Percentiles rank a stretch among this genome's conserved stretches.
phyloP scores from a whole-genome alignment of 2,113 vertebrate genomes.

The Sigmodon hispidus region DNA sequence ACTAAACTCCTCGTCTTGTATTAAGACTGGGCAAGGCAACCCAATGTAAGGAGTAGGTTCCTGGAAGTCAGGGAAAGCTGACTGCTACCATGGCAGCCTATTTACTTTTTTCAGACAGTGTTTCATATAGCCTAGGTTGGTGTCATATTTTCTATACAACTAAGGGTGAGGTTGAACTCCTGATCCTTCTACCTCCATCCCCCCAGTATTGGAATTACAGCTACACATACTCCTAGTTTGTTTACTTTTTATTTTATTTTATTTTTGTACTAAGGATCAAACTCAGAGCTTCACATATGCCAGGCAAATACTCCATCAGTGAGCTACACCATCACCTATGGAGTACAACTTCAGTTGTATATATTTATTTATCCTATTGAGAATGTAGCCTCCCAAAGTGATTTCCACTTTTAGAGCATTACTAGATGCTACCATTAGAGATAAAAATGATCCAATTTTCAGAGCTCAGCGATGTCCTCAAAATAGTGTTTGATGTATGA shows the following conservation, averaged over 20 bases:
- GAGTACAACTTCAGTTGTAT: neutral
- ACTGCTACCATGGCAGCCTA: neutral
- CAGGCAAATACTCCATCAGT: neutral
- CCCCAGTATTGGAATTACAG: neutral
- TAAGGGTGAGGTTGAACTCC: neutral
- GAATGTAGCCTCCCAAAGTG: conserved; percentile 14
- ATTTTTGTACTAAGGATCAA: neutral
- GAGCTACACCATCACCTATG: too few relatives aligned
- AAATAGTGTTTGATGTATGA: neutral
- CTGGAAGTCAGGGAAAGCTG: too few relatives aligned
- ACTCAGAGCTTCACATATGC: neutral
- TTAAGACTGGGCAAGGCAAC: too few relatives aligned
- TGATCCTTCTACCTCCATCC: neutral
- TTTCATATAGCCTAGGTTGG: neutral
- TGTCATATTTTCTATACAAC: neutral
- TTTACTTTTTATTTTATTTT: neutral
- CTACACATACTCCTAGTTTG: neutral
- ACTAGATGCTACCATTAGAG: conserved; percentile 17
- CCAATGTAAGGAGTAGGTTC: too few relatives aligned
- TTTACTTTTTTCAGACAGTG: neutral
- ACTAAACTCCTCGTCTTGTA: too few relatives aligned
- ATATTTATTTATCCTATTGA: conserved; percentile 13
- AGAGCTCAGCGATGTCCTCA: neutral
- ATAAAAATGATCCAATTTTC: conserved; percentile 47
- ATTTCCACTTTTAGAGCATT: conserved; percentile 11